These are phyloP conservation scores for Cephus sareptanus DNA, from an alignment of 2,888 invertebrate species.

Conservation along the genomic window DNA sequence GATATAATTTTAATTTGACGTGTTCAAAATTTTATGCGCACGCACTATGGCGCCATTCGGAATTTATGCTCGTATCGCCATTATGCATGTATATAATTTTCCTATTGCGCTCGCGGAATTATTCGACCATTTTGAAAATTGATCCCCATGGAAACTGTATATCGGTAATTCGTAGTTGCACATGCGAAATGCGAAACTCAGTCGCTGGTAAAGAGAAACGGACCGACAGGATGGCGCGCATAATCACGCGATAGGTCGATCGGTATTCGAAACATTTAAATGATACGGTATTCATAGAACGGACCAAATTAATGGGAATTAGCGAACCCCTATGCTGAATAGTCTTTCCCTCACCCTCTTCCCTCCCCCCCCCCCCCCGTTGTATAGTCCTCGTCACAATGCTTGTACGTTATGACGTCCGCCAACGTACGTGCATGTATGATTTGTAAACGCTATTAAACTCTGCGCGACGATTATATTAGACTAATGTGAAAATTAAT, in stretches of 20 bases:
- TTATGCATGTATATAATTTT: neutral
- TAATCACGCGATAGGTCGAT: conserved; percentile 33
- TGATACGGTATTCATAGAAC: conserved; percentile 35
- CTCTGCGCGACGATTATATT: conserved; percentile 9
- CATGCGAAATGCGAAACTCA: neutral
- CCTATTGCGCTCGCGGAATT: neutral
- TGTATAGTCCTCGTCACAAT: conserved; percentile 5
- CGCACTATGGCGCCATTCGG: neutral
- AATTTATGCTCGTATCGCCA: neutral
- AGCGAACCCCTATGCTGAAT: conserved; percentile 21
- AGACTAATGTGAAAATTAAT: conserved; percentile 17
- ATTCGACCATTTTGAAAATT: neutral
- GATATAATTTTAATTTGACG: neutral
- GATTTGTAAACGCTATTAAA: conserved; percentile 14
- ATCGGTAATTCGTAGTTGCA: neutral
- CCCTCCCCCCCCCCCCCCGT: neutral
- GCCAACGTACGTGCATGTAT: neutral
- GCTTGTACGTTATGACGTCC: neutral
- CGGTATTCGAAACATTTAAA: conserved; percentile 41
- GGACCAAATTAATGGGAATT: conserved; percentile 43
- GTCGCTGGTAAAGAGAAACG: conserved; percentile 7
- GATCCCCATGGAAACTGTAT: neutral
- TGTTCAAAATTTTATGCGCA: neutral
- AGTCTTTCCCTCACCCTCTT: neutral
- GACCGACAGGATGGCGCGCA: conserved; percentile 12